Evolutionary conservation across 2,888 invertebrate genomes (phyloP).

Genomic region (Diarsia rubi): DNA sequence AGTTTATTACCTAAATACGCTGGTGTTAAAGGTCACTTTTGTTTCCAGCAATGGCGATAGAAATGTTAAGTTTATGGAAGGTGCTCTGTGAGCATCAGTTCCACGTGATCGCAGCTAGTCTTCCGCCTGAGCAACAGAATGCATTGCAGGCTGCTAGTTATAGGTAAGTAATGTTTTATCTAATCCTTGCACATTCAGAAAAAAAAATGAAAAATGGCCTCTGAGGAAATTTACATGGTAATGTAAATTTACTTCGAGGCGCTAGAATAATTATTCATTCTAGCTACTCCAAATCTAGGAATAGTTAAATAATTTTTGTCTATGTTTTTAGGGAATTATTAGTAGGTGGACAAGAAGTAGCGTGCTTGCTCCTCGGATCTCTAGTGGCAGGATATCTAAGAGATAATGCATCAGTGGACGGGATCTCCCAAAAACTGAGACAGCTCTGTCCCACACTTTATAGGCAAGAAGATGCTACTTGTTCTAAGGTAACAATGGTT

Average conservation of each 20-base stretch:
- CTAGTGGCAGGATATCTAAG: constrained; percentile 97
- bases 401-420: constrained; percentile 98
- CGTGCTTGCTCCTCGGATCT: constrained; percentile 94
- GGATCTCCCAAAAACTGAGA: constrained; percentile 96
- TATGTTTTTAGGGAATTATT: constrained; percentile 92
- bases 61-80: constrained; percentile 98
- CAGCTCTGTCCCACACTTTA: constrained; percentile 98
- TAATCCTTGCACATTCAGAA: background rate
- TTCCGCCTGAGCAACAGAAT: constrained; percentile 93
- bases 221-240: background rate
- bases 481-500: constrained; percentile 94
- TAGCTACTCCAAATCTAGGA: background rate
- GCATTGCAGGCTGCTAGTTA: constrained; percentile 92
- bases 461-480: constrained; percentile 98
- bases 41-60: constrained; percentile 93
- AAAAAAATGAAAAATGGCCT: background rate
- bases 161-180: constrained; percentile 74
- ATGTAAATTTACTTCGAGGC: too few species aligned
- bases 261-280: background rate
- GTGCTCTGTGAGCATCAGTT: constrained; percentile 98
- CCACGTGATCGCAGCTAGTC: constrained; percentile 93
- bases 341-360: constrained; percentile 93
- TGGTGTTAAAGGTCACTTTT: constrained; percentile 4
- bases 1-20: background rate
- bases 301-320: background rate